Conservation (phyloP, 2,797 vertebrate genomes). For the Tangara arthus region DNA sequence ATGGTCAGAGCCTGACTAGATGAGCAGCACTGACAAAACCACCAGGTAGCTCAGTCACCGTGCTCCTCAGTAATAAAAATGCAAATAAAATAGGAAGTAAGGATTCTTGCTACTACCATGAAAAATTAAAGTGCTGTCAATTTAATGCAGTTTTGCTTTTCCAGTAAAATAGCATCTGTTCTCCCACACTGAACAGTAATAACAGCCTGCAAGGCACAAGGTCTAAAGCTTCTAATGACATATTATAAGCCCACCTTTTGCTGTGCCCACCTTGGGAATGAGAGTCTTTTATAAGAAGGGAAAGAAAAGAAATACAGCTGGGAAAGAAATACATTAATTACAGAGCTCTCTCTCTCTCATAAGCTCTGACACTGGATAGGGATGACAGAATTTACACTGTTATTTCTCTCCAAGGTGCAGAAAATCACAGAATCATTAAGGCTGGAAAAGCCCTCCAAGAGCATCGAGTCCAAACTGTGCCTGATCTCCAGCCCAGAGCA, state of each 20-base stretch:
- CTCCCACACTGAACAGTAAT: not conserved
- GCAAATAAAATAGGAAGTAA: conserved; percentile 45
- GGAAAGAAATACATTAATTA: not conserved
- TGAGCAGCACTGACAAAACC: conserved; percentile 43
- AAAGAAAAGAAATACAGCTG: not conserved
- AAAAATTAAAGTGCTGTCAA: conserved; percentile 50
- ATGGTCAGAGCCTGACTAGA: conserved; percentile 4
- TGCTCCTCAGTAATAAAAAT: conserved; percentile 37
- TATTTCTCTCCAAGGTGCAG: not conserved
- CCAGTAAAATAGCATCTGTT: conserved; percentile 31
- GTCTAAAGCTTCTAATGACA: conserved; percentile 27
- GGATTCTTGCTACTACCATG: conserved; percentile 6
- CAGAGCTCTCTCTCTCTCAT: not conserved
- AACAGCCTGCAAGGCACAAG: conserved; percentile 3
- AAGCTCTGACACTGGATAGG: not conserved
- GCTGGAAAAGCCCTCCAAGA: not conserved
- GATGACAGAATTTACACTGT: not conserved
- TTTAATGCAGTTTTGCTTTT: conserved; percentile 20
- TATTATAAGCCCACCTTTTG: not conserved
- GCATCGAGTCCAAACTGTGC: not conserved
- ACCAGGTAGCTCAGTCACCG: conserved; percentile 20
- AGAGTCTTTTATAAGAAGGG: not conserved
- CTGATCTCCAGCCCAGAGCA: not conserved
- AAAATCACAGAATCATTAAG: not conserved
- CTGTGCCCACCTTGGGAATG: not conserved